Evolutionary conservation across 2,113 vertebrate genomes (phyloP), one percentile per base, ranked within the genome.

Genomic region (Diphyllodes magnificus): DNA sequence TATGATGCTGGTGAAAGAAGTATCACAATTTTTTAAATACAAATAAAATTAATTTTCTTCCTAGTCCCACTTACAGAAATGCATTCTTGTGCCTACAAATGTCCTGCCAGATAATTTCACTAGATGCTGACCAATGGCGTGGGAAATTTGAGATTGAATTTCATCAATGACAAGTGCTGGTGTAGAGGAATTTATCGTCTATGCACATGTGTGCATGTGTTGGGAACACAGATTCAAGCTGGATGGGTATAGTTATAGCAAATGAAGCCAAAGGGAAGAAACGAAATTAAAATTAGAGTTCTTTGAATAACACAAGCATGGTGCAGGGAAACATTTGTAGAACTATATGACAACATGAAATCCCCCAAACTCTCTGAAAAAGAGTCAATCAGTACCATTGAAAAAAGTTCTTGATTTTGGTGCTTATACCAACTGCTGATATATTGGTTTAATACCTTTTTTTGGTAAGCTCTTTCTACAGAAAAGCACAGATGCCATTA

Each of bases 121-220:
- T 8, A 70, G 27, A 47, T 65, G 28, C 17, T 90, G 75, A 65
- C 30, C 59, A 54, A 2, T 14, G 7, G 12, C 14, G 25, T 35
- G 40, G 28, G 91, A 79, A 92, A 75, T 30, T 13, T 75, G 64
- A 78, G 61, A 18, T 1, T n/a, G 44, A 88, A 35, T 21, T 82
- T 53, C 13, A 31, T 75, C 68, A 45, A 27, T 2, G 2, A 35
- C 13, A 63, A 70, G 11, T 39, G 25, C 5, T 70, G 44, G 8
- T 72, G 6, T 25, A 54, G 64, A 51, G 45, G 33, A 42, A 59
- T 72, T 73, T 73, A 31, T 61, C 2, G 6, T 53, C 35, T 73
- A 16, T 30, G 30, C 7, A 31, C 28, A 28, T 1, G 0, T 24
- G 19, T 28, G 15, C 17, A 3, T 19, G 8, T 80, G 24, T 30